Conservation (phyloP, 2,888 invertebrate genomes). For the Adelphocoris suturalis region DNA sequence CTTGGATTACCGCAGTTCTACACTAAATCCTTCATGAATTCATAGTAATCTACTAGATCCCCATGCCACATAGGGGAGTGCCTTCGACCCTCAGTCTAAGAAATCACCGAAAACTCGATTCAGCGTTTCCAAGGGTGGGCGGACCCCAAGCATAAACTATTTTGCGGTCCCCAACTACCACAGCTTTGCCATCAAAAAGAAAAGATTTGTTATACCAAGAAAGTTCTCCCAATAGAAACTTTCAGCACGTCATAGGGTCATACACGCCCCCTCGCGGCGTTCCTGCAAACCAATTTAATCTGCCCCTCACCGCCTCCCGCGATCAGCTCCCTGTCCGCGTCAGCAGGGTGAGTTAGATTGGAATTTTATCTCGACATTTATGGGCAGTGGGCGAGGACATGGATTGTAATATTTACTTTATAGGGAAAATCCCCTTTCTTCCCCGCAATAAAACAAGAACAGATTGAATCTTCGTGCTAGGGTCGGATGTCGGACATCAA, state of each 20-base stretch:
- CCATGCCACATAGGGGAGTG: neutral
- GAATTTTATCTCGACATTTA: slow-evolving; percentile 65
- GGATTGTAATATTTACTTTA: slow-evolving; percentile 45
- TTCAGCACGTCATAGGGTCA: slow-evolving; percentile 51
- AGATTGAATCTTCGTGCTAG: slow-evolving; percentile 4
- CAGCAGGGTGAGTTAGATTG: slow-evolving; percentile 47
- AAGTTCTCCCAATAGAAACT: slow-evolving; percentile 31
- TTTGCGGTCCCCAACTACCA: slow-evolving; percentile 37
- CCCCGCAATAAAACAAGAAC: neutral
- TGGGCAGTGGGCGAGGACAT: slow-evolving; percentile 47
- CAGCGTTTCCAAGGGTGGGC: neutral
- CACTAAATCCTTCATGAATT: neutral
- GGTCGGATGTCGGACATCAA: neutral
- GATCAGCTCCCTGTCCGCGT: neutral
- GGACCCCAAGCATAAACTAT: neutral
- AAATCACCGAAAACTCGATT: slow-evolving; percentile 15
- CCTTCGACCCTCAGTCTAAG: neutral
- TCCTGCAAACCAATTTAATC: slow-evolving; percentile 54
- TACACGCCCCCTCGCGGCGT: slow-evolving; percentile 39
- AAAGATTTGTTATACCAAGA: slow-evolving; percentile 47
- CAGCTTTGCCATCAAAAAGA: neutral
- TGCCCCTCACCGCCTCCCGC: slow-evolving; percentile 9
- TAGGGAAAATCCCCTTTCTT: slow-evolving; percentile 32
- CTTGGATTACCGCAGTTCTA: neutral
- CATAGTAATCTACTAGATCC: neutral